Evolutionary conservation across 2,797 vertebrate species (phyloP), one percentile per base, ranked within the genome.

Genomic region (Peromyscus nudipes): DNA sequence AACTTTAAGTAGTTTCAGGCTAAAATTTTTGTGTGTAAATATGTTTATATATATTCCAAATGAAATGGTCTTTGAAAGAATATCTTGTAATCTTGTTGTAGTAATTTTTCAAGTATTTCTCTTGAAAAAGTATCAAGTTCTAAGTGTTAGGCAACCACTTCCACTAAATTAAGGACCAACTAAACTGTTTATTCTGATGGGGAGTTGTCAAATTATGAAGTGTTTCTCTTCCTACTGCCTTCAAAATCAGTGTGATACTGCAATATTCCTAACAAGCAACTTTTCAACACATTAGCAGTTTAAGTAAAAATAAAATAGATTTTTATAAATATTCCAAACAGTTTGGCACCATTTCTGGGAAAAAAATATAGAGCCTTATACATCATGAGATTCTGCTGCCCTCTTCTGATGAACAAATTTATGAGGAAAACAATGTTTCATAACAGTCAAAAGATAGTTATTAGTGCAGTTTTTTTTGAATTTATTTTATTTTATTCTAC

Each of bases 341-440:
- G 80, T 71, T 43, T 0, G 2, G 91, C 46, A 27, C 94, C 79
- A 89, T 73, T 95, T 3, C 92, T 97, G 52, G 43, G 64, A 79
- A 81, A 85, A 9, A 76, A 21, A 9, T 91, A 62, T 21, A 1
- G 75, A 87, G 69, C 13, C 89, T 1, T 64, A 75, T 0, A 2
- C 92, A 98, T 96, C 83, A 31, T 97, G 96, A 98, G 97, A 98
- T 98, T 98, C 96, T 99, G 98, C 98, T 99, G 99, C 98, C 99
- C 98, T 98, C 99, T 99, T 98, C 98, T 99, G 98, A 98, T 98
- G 96, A 89, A 97, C 98, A 97, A 64, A 49, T 94, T 49, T 76
- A 43, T 16, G 16, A 5, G 69, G 80, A 31, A 97, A 96, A 43
- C 46, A 89, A 43, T 43, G 9, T 83, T 92, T 65, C n/a, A 27